A percentile compares a stretch with the other conserved stretches of the same genome.
phyloP scores from a whole-genome alignment of 2,888 invertebrate genomes.

The Meghimatium bilineatum region DNA sequence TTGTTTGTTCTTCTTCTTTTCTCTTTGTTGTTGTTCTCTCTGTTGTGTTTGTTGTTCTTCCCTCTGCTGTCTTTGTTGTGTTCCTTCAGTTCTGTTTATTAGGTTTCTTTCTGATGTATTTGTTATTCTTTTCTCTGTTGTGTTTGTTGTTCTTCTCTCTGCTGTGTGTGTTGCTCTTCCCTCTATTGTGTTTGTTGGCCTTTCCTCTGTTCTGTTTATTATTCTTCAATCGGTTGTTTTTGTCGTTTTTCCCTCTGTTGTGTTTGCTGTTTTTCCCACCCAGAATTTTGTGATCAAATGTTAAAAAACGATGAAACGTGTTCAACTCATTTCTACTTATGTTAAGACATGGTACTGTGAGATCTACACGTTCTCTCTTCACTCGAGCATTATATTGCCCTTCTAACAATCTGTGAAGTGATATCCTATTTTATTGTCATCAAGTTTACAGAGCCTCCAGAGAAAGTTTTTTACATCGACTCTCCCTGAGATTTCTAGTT shows the following conservation, averaged over 20 bases:
- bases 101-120: not conserved
- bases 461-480: too few relatives aligned
- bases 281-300: too few relatives aligned
- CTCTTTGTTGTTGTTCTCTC: not conserved
- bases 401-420: too few relatives aligned
- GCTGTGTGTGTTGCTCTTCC: not conserved
- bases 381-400: too few relatives aligned
- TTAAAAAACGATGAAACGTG: too few relatives aligned
- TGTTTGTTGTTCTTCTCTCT: not conserved
- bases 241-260: not conserved
- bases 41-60: too few relatives aligned
- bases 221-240: not conserved
- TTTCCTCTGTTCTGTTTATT: not conserved
- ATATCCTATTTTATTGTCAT: too few relatives aligned
- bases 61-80: not conserved
- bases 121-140: not conserved
- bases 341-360: too few relatives aligned
- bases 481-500: too few relatives aligned
- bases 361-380: too few relatives aligned
- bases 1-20: not conserved
- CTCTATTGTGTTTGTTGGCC: not conserved
- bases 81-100: not conserved
- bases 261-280: not conserved
- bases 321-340: too few relatives aligned
- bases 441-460: too few relatives aligned